Evolutionary conservation across 2,797 vertebrate species (phyloP), one percentile per base, ranked within the genome.

Genomic region (Helarctos malayanus): DNA sequence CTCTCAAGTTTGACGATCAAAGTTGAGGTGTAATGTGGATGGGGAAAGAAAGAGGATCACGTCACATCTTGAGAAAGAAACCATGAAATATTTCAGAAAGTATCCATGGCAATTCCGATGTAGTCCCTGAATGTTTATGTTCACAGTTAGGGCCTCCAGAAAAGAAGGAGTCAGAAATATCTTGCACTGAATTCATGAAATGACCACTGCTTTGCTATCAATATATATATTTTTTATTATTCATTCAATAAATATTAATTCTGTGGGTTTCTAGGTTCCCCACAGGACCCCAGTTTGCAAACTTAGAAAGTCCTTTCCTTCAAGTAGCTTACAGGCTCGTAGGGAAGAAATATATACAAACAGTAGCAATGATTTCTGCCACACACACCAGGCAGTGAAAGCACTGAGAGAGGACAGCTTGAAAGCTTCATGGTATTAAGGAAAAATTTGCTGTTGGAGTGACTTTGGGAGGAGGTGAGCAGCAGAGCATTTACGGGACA

Each of bases 101-200:
- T 79, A 92, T 68, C 35, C 16, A 2, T 45, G 52, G 65, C 27
- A 85, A 78, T 56, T 75, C 19, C 35, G 52, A 5, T 19, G 13
- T 18, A 45, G 18, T 52, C 32, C 15, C 10, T 23, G 61, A 45
- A 56, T 61, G 52, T 61, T 92, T 47, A 49, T 57, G 13, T 71
- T 93, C 41, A 93, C n/a, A 52, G 15, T 61, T 38, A 65, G 3
- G 29, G 23, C 29, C 19, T 69, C 25, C 41, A 80, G 19, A 52
- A 59, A 71, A 93, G 59, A 71, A 61, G 7, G 29, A 16, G 35
- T 84, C 41, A 95, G 78, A 80, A 65, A 75, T 73, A 25, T 75
- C 32, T 32, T 21, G 4, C 11, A 41, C 21, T 49, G 54, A 63
- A 65, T 79, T 89, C 15, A 54, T 49, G 85, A 89, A 76, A 65